These are phyloP conservation scores for Caenorhabditis zanzibari DNA, from an alignment of 2,888 invertebrate species.

Conservation along the genomic window DNA sequence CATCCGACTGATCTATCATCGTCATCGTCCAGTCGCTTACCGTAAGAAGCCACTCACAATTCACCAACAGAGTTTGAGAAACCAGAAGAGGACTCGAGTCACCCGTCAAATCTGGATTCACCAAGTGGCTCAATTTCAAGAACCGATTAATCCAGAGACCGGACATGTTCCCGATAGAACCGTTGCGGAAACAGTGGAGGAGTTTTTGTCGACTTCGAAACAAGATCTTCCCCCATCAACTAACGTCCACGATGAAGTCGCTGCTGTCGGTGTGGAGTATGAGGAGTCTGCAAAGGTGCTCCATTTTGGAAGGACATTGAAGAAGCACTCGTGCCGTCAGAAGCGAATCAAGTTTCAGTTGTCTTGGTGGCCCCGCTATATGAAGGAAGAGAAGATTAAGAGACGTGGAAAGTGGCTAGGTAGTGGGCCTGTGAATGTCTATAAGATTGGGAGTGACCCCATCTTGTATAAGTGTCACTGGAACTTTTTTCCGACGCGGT, in stretches of 20 bases:
- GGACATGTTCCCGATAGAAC: not conserved
- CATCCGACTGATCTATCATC: too few relatives aligned
- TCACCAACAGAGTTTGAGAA: too few relatives aligned
- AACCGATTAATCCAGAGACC: not conserved
- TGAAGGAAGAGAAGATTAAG: not conserved
- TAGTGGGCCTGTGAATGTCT: not conserved
- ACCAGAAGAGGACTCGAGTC: slow-evolving; percentile 4
- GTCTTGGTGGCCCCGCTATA: slow-evolving; percentile 30
- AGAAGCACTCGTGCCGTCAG: slow-evolving; percentile 29
- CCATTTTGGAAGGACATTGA: slow-evolving; percentile 5
- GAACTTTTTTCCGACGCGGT: not conserved
- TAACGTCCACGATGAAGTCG: not conserved
- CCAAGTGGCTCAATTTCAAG: not conserved
- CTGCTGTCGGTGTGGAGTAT: slow-evolving; percentile 18
- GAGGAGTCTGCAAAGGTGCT: slow-evolving; percentile 15
- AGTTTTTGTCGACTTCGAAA: not conserved
- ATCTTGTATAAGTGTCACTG: not conserved
- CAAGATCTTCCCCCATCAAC: not conserved
- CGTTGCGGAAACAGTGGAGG: not conserved
- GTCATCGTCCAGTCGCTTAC: too few relatives aligned
- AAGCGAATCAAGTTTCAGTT: slow-evolving; percentile 23
- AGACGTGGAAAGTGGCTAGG: not conserved
- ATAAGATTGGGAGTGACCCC: not conserved
- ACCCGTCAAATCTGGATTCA: not conserved
- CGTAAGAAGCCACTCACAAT: too few relatives aligned